These are phyloP conservation scores for Lucifuga dentata DNA, from an alignment of 2,113 vertebrate genomes.

Conservation along the genomic window DNA sequence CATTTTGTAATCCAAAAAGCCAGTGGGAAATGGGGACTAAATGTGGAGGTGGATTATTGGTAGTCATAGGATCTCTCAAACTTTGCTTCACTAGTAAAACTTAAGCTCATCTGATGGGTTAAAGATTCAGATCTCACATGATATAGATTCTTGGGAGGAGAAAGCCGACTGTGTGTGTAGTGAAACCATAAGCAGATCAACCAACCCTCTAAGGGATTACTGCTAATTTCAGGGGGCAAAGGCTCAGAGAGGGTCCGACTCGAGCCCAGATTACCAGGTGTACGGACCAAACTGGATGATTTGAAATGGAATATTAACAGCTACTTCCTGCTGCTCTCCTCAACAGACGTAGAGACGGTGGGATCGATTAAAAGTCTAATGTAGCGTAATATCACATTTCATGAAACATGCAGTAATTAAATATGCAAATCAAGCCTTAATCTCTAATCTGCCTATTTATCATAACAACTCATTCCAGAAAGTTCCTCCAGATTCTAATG, in stretches of 20 bases:
- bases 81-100: constrained; percentile 57
- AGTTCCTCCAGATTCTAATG: neutral
- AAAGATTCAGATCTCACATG: constrained; percentile 81
- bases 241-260: constrained; percentile 20
- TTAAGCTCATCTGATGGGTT: constrained; percentile 80
- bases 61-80: constrained; percentile 79
- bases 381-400: too few relatives aligned
- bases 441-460: constrained; percentile 13
- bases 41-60: constrained; percentile 77
- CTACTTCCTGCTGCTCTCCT: neutral
- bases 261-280: constrained; percentile 35
- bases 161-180: constrained; percentile 52
- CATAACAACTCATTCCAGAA: constrained; percentile 5
- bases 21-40: constrained; percentile 41
- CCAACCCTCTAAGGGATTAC: constrained; percentile 69
- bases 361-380: too few relatives aligned
- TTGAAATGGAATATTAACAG: too few relatives aligned
- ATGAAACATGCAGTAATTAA: too few relatives aligned
- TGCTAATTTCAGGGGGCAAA: constrained; percentile 59
- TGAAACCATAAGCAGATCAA: constrained; percentile 74
- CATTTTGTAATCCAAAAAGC: constrained; percentile 68
- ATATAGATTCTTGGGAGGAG: constrained; percentile 59
- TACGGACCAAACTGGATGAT: too few relatives aligned
- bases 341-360: too few relatives aligned
- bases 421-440: constrained; percentile 4